A percentile compares a stretch with the other conserved stretches of the same genome.
phyloP scores from a whole-genome alignment of 2,113 vertebrate genomes.

The Chaetodon trifascialis region DNA sequence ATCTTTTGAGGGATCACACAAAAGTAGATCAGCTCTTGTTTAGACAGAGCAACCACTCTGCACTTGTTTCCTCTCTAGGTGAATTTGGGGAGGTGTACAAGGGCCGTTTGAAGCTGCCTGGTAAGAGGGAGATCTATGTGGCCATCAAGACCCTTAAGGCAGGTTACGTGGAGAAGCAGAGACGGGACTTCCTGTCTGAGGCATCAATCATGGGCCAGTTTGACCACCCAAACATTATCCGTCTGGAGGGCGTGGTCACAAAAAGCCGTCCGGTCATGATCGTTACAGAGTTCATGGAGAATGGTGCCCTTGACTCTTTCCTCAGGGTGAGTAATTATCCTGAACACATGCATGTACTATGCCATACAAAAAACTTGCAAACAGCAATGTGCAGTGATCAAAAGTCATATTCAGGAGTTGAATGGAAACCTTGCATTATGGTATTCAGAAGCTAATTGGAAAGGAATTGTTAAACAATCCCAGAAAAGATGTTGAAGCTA shows the following conservation, averaged over 20 bases:
- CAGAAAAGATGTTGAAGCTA: slow-evolving; percentile 34
- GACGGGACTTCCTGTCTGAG: slow-evolving; percentile 96
- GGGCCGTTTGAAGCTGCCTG: slow-evolving; percentile 94
- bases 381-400: background rate
- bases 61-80: slow-evolving; percentile 79
- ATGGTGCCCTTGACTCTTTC: slow-evolving; percentile 96
- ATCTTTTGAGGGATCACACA: slow-evolving; percentile 28
- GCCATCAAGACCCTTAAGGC: slow-evolving; percentile 98
- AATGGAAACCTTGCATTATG: slow-evolving; percentile 13
- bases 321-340: slow-evolving; percentile 88
- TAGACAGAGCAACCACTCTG: background rate
- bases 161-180: slow-evolving; percentile 96
- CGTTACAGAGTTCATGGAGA: slow-evolving; percentile 99
- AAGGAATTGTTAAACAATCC: slow-evolving; percentile 46
- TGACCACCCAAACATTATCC: slow-evolving; percentile 98
- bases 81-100: slow-evolving; percentile 99
- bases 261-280: slow-evolving; percentile 99
- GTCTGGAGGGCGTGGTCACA: slow-evolving; percentile 96
- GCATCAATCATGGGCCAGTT: slow-evolving; percentile 99
- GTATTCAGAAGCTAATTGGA: slow-evolving; percentile 41
- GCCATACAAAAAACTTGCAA: slow-evolving; percentile 1
- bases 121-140: slow-evolving; percentile 97
- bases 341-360: background rate
- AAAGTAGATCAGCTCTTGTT: slow-evolving; percentile 5
- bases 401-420: slow-evolving; percentile 1